phyloP scores from a whole-genome alignment of 2,797 vertebrate species.

The Sarcophilus harrisii region DNA sequence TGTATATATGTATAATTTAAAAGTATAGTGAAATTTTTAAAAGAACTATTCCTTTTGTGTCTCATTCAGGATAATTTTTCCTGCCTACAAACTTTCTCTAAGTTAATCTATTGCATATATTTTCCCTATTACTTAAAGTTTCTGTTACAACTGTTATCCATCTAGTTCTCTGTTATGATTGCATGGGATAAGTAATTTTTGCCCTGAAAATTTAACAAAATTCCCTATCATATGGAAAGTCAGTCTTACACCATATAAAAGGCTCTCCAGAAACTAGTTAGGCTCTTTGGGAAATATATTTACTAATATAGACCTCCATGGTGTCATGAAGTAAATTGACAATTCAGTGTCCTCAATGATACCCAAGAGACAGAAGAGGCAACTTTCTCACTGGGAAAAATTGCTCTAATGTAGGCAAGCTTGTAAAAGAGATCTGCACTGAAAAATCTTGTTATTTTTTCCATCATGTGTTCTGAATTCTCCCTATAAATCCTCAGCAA shows the following conservation, averaged over 20 bases:
- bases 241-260: too few species aligned
- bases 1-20: neutral
- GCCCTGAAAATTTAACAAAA: neutral
- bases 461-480: accelerated
- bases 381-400: neutral
- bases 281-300: neutral
- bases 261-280: neutral
- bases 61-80: neutral
- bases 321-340: neutral
- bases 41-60: neutral
- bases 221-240: neutral
- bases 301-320: accelerated
- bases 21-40: neutral
- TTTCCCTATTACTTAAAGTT: neutral
- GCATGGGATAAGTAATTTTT: neutral
- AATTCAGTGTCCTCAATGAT: too few species aligned
- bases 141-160: neutral
- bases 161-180: conserved; percentile 41
- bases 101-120: neutral
- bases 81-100: neutral
- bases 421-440: neutral
- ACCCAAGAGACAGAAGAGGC: too few species aligned
- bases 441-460: accelerated
- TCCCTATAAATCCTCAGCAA: accelerated
- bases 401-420: accelerated